Conservation (phyloP, 2,797 vertebrate species). For the Philypnodon macrostomus region DNA sequence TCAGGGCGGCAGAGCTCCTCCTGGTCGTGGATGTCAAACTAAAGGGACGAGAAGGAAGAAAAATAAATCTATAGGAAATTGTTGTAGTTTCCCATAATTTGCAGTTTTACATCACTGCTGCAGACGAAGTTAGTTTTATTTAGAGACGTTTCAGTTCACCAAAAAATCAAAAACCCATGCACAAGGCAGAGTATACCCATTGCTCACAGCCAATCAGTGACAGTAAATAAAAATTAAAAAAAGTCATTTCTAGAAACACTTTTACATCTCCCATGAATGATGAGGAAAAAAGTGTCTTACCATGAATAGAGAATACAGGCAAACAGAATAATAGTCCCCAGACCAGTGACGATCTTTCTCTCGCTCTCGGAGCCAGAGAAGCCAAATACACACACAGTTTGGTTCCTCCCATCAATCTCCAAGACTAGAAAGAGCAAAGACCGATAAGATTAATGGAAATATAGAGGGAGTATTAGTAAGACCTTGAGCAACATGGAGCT, state of each 20-base stretch:
- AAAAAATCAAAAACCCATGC: slow-evolving; percentile 63
- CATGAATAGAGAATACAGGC: slow-evolving; percentile 93
- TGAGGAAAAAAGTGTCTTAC: slow-evolving; percentile 69
- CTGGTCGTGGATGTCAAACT: slow-evolving; percentile 94
- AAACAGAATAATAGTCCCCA: slow-evolving; percentile 86
- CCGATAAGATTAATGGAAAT: slow-evolving; percentile 22
- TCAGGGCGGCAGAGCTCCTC: slow-evolving; percentile 89
- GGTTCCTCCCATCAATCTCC: slow-evolving; percentile 74
- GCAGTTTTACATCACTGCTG: slow-evolving; percentile 44
- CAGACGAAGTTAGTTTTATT: slow-evolving; percentile 31
- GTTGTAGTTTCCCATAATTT: slow-evolving; percentile 42
- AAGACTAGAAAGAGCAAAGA: slow-evolving; percentile 49
- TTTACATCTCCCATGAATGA: not conserved
- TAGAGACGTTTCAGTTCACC: slow-evolving; percentile 56
- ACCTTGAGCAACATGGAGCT: slow-evolving; percentile 14
- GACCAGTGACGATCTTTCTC: slow-evolving; percentile 83
- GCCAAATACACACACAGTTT: slow-evolving; percentile 86
- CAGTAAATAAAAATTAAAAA: too few species aligned
- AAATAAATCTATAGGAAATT: slow-evolving; percentile 23
- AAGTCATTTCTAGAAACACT: too few species aligned
- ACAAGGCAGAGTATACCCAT: slow-evolving; percentile 21
- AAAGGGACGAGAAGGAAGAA: slow-evolving; percentile 19
- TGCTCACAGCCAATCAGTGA: slow-evolving; percentile 43
- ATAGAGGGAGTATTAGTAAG: slow-evolving; percentile 5
- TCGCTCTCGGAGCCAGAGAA: slow-evolving; percentile 83